Evolutionary conservation across 1,140 invertebrate species (phyloP).

Genomic region (Megathymus violae): DNA sequence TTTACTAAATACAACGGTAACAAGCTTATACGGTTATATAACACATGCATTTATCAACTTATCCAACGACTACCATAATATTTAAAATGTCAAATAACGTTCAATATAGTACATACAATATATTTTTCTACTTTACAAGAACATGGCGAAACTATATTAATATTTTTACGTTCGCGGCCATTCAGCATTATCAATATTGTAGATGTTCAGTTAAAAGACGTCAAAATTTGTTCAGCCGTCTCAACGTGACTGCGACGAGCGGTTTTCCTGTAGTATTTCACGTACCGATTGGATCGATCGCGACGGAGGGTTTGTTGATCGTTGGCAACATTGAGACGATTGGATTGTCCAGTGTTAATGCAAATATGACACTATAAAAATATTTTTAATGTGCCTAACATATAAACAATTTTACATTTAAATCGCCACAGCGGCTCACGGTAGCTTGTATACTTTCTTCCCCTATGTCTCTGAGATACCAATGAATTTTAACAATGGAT

Average conservation of each 20-base stretch:
- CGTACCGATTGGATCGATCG: background rate
- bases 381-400: background rate
- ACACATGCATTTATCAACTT: constrained; percentile 6
- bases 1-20: constrained; percentile 12
- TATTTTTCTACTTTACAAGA: constrained; percentile 6
- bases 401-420: background rate
- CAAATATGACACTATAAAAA: background rate
- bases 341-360: background rate
- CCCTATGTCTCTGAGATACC: too few species aligned
- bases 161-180: background rate
- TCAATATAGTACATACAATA: constrained; percentile 2
- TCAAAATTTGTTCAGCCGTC: background rate
- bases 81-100: constrained; percentile 8
- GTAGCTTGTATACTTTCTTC: too few species aligned
- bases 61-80: constrained; percentile 12
- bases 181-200: background rate
- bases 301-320: constrained; percentile 9
- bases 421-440: too few species aligned
- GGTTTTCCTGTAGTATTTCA: too few species aligned
- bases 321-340: constrained; percentile 24
- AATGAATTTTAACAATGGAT: too few species aligned
- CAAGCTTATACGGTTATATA: constrained; percentile 8
- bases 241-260: background rate
- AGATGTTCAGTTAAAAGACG: background rate
- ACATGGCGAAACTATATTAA: background rate